Base-by-base conservation (phyloP, 1,140 invertebrate species). In the Micrasema longulum region DNA sequence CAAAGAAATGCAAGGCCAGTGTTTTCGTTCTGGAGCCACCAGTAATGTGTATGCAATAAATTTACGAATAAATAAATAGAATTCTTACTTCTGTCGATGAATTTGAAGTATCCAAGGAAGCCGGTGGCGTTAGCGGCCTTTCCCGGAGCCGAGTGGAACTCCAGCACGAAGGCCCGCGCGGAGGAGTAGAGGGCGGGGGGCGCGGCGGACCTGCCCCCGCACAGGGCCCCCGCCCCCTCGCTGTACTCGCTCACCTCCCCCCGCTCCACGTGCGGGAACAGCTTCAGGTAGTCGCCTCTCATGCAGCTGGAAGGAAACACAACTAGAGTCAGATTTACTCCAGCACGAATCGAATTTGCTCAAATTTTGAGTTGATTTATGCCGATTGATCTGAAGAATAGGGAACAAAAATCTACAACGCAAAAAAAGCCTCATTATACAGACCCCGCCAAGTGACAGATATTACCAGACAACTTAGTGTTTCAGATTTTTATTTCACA, bases 151-250 rank as follows among this genome's bases (percentile, higher is more conserved):
- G 84, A 86, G 77, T 95, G 93, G 79, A 95, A 92, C 80, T 96
- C 93, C 73, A 96, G 84, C 38, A 95, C 90, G 31, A 95, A 85
- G n/a, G 87, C 89, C 0, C 91, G 89, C 64, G 90, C 89, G 0
- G 92, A 92, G n/a, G 93, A 94, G 84, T 94, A 95, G 69, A 94
- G 84, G 6, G 91, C 89, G 75, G 90, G 88, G 9, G 92, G 91
- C 45, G 93, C 88, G 77, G 94, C 89, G 35, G 83, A 80, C 72
- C 92, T 84, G 72, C 88, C 88, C 45, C 93, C 93, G 78, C 94
- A 96, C 16, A 95, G 85, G 73, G 92, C 85, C 43, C 88, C 87
- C 18, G 92, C 90, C 88, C 91, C 92, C 11, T 88, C 88, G 22
- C 91, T 93, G 64, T 91, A 88, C 80, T 96, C 93, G 78, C 93